Percentiles rank a stretch among this genome's conserved stretches.
These are phyloP conservation scores for Nilaparvata lugens DNA, from an alignment of 1,140 invertebrate species.

Conservation along the genomic window DNA sequence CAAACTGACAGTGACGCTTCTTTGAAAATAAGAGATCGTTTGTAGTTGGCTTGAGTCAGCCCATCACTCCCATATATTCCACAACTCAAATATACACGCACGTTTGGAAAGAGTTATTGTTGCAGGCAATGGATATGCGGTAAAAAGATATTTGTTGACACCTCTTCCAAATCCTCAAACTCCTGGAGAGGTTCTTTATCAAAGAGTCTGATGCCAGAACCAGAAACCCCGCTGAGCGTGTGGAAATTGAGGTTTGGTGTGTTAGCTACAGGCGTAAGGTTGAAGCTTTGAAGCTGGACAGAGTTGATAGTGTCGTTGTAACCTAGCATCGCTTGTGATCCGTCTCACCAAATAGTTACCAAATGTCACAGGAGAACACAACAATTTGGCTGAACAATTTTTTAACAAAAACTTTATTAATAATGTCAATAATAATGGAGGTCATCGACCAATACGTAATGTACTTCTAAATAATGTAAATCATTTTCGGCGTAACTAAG, in stretches of 20 bases:
- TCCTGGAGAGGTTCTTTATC: constrained; percentile 29
- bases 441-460: too few relatives aligned
- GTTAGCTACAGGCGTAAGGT: constrained; percentile 27
- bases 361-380: too few relatives aligned
- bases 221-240: constrained; percentile 34
- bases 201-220: constrained; percentile 36
- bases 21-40: neutral
- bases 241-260: constrained; percentile 39
- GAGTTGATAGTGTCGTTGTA: neutral
- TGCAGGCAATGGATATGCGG: constrained; percentile 30
- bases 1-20: too few relatives aligned
- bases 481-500: too few relatives aligned
- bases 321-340: too few relatives aligned
- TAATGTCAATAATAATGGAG: too few relatives aligned
- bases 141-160: constrained; percentile 24
- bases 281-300: neutral
- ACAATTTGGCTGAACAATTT: too few relatives aligned
- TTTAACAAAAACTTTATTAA: too few relatives aligned
- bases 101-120: constrained; percentile 22
- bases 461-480: too few relatives aligned
- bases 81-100: constrained; percentile 13
- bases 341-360: too few relatives aligned
- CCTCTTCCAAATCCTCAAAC: constrained; percentile 26
- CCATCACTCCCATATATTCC: constrained; percentile 30
- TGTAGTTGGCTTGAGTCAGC: constrained; percentile 27